A percentile compares a stretch with the other conserved stretches of the same genome.
These are phyloP conservation scores for Hypsibius dujardini DNA, from an alignment of 1,140 invertebrate genomes.

Conservation along the genomic window DNA sequence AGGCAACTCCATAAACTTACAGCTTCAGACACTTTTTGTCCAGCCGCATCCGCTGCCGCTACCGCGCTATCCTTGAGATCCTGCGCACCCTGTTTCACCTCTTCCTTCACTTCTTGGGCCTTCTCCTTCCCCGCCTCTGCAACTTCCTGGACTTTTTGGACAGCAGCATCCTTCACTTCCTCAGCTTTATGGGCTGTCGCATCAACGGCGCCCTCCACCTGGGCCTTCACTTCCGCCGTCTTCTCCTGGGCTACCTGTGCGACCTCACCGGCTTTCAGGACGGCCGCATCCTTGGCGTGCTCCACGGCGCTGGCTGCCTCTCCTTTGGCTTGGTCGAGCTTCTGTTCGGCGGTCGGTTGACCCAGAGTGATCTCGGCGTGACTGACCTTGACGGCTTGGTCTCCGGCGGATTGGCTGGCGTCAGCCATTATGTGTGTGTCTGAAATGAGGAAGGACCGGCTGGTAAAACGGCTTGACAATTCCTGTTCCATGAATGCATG, in stretches of 20 bases:
- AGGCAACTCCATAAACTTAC: too few species aligned
- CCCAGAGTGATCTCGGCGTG: too few species aligned
- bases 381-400: too few species aligned
- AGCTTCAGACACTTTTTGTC: not conserved
- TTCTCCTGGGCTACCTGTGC: not conserved
- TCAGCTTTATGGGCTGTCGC: not conserved
- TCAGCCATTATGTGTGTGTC: too few species aligned
- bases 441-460: too few species aligned
- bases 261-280: not conserved
- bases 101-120: not conserved
- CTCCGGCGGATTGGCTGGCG: too few species aligned
- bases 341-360: too few species aligned
- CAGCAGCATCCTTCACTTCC: constrained; percentile 5
- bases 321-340: too few species aligned
- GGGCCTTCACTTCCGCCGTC: not conserved
- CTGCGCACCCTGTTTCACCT: not conserved
- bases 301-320: too few species aligned
- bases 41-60: not conserved
- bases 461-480: too few species aligned
- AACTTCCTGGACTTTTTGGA: not conserved
- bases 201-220: not conserved
- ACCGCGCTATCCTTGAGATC: not conserved
- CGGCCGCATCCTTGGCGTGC: constrained; percentile 3
- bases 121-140: not conserved
- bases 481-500: too few species aligned